A percentile compares a stretch with the other conserved stretches of the same genome.
Evolutionary conservation across 2,113 vertebrate species (phyloP).

Genomic region (Chinchilla lanigera): DNA sequence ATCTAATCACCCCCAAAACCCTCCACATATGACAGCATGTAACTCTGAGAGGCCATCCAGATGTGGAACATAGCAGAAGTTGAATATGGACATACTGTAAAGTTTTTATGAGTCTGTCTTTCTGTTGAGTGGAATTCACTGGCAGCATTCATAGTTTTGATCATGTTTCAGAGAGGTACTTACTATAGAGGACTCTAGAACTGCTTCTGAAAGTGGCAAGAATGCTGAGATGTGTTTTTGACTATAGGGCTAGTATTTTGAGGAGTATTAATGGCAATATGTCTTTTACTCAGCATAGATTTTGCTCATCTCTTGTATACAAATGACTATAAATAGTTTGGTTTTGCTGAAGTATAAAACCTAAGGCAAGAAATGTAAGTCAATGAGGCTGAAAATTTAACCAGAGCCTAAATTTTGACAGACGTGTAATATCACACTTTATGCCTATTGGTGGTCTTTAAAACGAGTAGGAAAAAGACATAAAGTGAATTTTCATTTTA

Average conservation of each 20-base stretch:
- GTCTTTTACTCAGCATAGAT: neutral
- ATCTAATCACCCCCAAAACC: neutral
- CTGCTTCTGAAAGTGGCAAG: neutral
- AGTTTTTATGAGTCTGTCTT: neutral
- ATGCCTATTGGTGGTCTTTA: neutral
- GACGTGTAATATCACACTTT: neutral
- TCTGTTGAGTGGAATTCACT: neutral
- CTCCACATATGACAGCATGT: neutral
- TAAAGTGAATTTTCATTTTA: slow-evolving; percentile 2
- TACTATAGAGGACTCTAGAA: neutral
- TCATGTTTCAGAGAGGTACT: neutral
- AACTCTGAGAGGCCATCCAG: neutral
- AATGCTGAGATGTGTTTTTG: neutral
- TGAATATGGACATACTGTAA: neutral
- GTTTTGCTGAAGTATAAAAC: neutral
- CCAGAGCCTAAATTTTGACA: neutral
- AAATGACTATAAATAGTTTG: neutral
- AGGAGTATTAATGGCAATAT: neutral
- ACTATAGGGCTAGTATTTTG: neutral
- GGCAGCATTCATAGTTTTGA: neutral
- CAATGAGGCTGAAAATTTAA: neutral
- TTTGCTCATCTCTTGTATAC: neutral
- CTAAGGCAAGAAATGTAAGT: neutral
- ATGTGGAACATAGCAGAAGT: neutral
- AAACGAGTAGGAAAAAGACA: neutral